Conservation (phyloP, 1,140 invertebrate species). For the Aplysia californica region DNA sequence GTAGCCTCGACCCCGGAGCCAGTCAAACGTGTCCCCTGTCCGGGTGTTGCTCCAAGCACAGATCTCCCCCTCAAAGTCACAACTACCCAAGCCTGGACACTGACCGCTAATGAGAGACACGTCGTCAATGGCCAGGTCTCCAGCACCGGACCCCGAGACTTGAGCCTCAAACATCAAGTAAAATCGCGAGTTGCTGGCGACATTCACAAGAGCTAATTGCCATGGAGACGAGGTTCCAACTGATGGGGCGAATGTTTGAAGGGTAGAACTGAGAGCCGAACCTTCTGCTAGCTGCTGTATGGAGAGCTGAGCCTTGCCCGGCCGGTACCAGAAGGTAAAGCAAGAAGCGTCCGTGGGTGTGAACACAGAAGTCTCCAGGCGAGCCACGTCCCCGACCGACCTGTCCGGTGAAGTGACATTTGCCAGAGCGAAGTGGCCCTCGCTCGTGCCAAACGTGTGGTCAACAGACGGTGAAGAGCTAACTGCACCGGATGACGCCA, state of each 20-base stretch:
- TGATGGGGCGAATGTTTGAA: neutral
- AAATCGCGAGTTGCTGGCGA: constrained; percentile 20
- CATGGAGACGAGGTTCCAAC: neutral
- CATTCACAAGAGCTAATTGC: constrained; percentile 12
- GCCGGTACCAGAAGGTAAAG: constrained; percentile 79
- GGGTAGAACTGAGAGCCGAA: neutral
- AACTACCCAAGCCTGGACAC: constrained; percentile 39
- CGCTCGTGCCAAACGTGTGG: constrained; percentile 61
- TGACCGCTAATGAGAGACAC: constrained; percentile 16
- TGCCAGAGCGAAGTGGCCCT: constrained; percentile 67
- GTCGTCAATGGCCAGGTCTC: constrained; percentile 61
- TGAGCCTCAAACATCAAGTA: constrained; percentile 61
- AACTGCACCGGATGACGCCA: constrained; percentile 41
- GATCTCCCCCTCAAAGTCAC: constrained; percentile 58
- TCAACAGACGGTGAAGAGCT: constrained; percentile 53
- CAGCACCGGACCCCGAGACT: constrained; percentile 36
- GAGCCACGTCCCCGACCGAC: constrained; percentile 48
- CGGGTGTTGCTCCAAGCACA: constrained; percentile 55
- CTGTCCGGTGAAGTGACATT: constrained; percentile 59
- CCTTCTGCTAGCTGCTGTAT: constrained; percentile 34
- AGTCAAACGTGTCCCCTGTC: constrained; percentile 56
- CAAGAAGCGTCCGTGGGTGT: constrained; percentile 40
- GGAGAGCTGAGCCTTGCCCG: constrained; percentile 45
- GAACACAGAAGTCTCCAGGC: constrained; percentile 42
- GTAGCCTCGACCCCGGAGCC: constrained; percentile 33